Percentiles rank a stretch among this genome's conserved stretches.
These are phyloP conservation scores for Crioceris asparagi DNA, from an alignment of 2,888 invertebrate genomes.

Conservation along the genomic window DNA sequence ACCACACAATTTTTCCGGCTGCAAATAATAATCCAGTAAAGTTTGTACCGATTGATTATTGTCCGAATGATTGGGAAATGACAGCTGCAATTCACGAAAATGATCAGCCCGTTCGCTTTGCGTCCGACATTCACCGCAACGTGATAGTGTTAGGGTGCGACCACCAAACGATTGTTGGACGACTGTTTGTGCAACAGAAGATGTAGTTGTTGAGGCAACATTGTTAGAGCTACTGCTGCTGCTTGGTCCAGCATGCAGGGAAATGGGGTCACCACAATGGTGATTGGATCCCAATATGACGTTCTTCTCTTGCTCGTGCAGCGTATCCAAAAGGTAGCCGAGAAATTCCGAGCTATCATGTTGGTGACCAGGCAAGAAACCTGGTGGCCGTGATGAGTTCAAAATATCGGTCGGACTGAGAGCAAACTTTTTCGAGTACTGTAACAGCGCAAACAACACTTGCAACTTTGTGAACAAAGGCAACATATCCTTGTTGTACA, in stretches of 20 bases:
- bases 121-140: conserved; percentile 61
- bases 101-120: conserved; percentile 64
- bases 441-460: conserved; percentile 60
- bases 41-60: conserved; percentile 59
- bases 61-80: conserved; percentile 48
- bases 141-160: conserved; percentile 59
- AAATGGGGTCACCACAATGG: no score
- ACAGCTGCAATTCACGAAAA: conserved; percentile 70
- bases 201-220: no score
- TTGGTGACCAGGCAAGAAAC: conserved; percentile 66
- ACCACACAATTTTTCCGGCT: conserved; percentile 64
- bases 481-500: conserved; percentile 44
- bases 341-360: conserved; percentile 85
- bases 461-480: conserved; percentile 55
- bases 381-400: conserved; percentile 60
- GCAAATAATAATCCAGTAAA: conserved; percentile 65
- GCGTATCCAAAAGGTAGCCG: conserved; percentile 57
- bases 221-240: conserved; percentile 23
- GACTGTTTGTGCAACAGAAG: conserved; percentile 39
- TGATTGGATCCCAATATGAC: no score
- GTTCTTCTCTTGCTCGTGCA: conserved; percentile 62
- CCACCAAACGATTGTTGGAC: conserved; percentile 71
- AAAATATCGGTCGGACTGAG: conserved; percentile 64
- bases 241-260: neutral
- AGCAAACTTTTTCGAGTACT: conserved; percentile 54